Base-by-base conservation (phyloP, 1,140 invertebrate species). In the Phortica variegata region DNA sequence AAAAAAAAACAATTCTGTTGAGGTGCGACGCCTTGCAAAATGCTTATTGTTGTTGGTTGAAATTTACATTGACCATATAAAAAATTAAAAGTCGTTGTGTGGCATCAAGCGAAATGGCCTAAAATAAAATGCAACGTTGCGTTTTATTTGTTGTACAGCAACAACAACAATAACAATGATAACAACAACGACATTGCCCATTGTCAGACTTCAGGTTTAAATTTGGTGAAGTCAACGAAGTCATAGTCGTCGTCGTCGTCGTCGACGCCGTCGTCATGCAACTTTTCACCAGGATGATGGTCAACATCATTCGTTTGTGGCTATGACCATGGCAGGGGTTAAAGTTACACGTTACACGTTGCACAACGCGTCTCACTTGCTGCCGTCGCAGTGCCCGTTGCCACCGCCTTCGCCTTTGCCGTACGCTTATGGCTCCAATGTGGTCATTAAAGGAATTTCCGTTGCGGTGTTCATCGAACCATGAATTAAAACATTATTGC, bases 401-500 rank as follows among this genome's bases (percentile, higher is more conserved):
- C 40, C 23, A 19, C 16, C 33, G 16, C 26, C 43, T 23, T 40
- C 32, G 33, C 47, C 26, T 44, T 49, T 49, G 49, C 56, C 52
- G 56, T 59, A 46, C 56, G 54, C 56, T 49, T 59, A 47, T n/a
- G n/a, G n/a, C 54, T 59, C 57, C 50, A 54, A 60, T 60, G 57
- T 60, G 60, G 60, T 63, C 60, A 63, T 63, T 63, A 63, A 63
- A 63, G 60, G 58, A 63, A 61, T 63, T 63, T 63, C 60, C 60
- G 60, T 55, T 60, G 56, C 58, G 56, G 58, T 45, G 43, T 12
- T 52, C 56, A 58, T 55, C 58, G 58, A 63, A 58, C 55, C 60
- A 50, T 61, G 50, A 63, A 63, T 63, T 63, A 55, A 62, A 60
- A 58, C 31, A 36, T 38, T 52, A 29, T 29, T 7, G 6, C 6